Base-by-base conservation (phyloP, 2,797 vertebrate genomes). In the Miichthys miiuy region DNA sequence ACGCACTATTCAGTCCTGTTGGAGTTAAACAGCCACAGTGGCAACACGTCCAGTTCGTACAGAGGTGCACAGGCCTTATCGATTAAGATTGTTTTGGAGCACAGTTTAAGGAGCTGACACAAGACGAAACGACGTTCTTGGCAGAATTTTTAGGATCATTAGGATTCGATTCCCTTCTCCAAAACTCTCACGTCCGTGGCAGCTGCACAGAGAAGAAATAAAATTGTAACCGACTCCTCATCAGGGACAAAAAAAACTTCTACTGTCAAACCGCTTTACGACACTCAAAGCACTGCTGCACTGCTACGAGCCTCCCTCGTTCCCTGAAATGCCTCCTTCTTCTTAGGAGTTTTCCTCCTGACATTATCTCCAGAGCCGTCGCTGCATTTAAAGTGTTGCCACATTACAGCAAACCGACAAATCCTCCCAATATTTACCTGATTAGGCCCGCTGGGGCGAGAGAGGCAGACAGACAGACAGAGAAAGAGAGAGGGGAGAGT, bases 401-500 rank as follows among this genome's bases (percentile, higher is more conserved):
- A 66, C 70, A 64, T 47, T 46, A 82, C 72, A 79, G 66, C 61
- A 58, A 34, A 17, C 55, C 27, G 46, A 79, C 67, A 79, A 85
- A 89, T 69, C 63, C 67, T 81, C 69, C 69, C 75, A 80, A 72
- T 81, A 80, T 88, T 88, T 74, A 88, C 69, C 81, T 85, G 79
- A 89, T 83, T 81, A 81, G 60, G 25, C 47, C 61, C 34, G 1
- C 30, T 14, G 56, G 75, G 78, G 44, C 14, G 6, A 34, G 42
- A 67, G 46, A 55, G 60, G 38, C n/a, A 4, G 57, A 72, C 46
- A 73, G 67, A 60, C 17, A 60, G 57, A 72, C 3, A 62, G 18
- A 68, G 21, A 41, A 11, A 47, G 48, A 47, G 48, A 25, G 41
- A 63, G 47, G 7, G n/a, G n/a, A n/a, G 27, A 66, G 48, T 38